These are phyloP conservation scores for Cabera pusaria DNA, from an alignment of 2,888 invertebrate species.

Conservation along the genomic window DNA sequence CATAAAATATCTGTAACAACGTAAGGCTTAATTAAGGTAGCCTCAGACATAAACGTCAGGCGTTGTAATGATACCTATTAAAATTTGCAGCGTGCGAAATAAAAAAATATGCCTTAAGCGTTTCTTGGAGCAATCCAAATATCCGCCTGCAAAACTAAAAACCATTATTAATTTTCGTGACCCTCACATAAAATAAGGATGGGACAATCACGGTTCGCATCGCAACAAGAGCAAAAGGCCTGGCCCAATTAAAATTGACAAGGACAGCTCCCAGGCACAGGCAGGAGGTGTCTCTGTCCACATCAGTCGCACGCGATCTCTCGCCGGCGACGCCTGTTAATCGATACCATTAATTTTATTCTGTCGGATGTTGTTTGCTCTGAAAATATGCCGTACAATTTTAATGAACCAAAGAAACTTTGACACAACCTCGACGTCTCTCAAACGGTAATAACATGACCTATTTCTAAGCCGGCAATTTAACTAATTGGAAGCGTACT, in stretches of 20 bases:
- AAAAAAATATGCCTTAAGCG: conserved; percentile 12
- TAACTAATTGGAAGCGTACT: conserved; percentile 32
- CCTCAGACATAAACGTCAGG: too few relatives aligned
- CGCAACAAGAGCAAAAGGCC: conserved; percentile 65
- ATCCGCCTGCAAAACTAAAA: conserved; percentile 17
- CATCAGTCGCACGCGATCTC: conserved; percentile 79
- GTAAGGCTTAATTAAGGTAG: too few relatives aligned
- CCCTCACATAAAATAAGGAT: conserved; percentile 67
- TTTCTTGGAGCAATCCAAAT: conserved; percentile 22
- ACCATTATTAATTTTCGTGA: conserved; percentile 57
- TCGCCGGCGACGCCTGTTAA: conserved; percentile 59
- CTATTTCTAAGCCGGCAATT: conserved; percentile 30
- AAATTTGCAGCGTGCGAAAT: conserved; percentile 2
- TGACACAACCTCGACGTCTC: conserved; percentile 26
- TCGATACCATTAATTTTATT: conserved; percentile 78
- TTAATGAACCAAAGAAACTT: conserved; percentile 49
- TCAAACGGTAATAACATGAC: conserved; percentile 25
- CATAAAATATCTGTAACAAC: too few relatives aligned
- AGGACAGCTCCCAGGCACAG: conserved; percentile 61
- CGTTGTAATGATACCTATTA: too few relatives aligned
- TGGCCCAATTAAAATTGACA: conserved; percentile 81
- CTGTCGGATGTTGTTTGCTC: conserved; percentile 62
- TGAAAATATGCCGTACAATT: conserved; percentile 60
- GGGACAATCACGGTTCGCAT: conserved; percentile 63
- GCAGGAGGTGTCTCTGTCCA: conserved; percentile 58